Evolutionary conservation across 2,113 vertebrate genomes (phyloP).

Genomic region (Numenius arquata): DNA sequence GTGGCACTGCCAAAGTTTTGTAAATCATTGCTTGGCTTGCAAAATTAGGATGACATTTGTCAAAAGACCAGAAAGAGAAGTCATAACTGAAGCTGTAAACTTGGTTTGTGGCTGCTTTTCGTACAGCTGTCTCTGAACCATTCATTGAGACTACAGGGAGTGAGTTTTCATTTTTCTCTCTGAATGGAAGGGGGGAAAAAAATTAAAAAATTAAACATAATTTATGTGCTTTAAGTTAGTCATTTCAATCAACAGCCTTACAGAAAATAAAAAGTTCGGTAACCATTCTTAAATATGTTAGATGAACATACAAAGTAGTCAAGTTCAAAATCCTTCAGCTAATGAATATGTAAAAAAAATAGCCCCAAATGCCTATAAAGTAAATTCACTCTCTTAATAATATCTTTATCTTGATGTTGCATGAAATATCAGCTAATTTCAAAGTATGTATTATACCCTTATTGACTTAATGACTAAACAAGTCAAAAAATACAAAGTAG

Average conservation of each 20-base stretch:
- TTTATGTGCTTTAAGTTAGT: background rate
- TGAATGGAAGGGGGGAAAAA: slow-evolving; percentile 2
- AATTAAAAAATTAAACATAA: background rate
- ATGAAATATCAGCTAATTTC: background rate
- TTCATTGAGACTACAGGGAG: slow-evolving; percentile 82
- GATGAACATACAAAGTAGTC: background rate
- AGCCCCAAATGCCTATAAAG: background rate
- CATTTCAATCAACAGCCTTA: background rate
- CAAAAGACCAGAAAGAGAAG: slow-evolving; percentile 89
- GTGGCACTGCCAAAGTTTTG: slow-evolving; percentile 80
- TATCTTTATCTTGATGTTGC: background rate
- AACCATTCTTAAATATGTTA: background rate
- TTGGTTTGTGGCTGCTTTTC: slow-evolving; percentile 83
- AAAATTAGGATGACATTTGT: slow-evolving; percentile 75
- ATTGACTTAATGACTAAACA: background rate
- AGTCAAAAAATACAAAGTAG: background rate
- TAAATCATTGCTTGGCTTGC: slow-evolving; percentile 85
- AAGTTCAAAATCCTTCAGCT: background rate
- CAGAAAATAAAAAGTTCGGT: background rate
- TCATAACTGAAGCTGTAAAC: slow-evolving; percentile 85
- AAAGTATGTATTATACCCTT: background rate
- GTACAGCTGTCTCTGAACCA: slow-evolving; percentile 81
- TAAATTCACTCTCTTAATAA: background rate
- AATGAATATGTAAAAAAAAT: background rate
- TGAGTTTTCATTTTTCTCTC: slow-evolving; percentile 83